These are phyloP conservation scores for Dorcus hopei DNA, from an alignment of 2,888 invertebrate genomes.

Conservation along the genomic window DNA sequence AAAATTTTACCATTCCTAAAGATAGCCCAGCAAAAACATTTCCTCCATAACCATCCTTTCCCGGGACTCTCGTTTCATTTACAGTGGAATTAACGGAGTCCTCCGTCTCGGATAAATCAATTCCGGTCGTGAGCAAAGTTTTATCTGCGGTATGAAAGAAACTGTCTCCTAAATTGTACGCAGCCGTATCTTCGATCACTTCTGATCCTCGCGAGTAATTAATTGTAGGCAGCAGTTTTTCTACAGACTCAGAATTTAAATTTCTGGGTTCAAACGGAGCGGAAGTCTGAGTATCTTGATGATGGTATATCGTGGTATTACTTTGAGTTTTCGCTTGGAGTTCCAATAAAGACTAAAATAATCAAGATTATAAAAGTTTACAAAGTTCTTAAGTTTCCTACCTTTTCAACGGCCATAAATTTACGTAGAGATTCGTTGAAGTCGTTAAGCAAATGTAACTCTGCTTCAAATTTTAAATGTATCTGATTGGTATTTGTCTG, in stretches of 20 bases:
- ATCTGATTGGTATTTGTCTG: slow-evolving; percentile 51
- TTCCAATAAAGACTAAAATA: slow-evolving; percentile 28
- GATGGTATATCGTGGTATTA: slow-evolving; percentile 24
- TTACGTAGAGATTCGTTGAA: slow-evolving; percentile 59
- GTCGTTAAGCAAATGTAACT: slow-evolving; percentile 59
- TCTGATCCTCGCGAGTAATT: slow-evolving; percentile 40
- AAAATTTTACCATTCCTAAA: slow-evolving; percentile 39
- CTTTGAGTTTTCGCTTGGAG: slow-evolving; percentile 23
- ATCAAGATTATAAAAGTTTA: neutral
- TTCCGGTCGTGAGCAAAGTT: slow-evolving; percentile 17
- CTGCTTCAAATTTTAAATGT: slow-evolving; percentile 59
- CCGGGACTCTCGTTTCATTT: slow-evolving; percentile 11
- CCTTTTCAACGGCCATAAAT: slow-evolving; percentile 56
- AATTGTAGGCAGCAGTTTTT: slow-evolving; percentile 25
- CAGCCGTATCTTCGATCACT: too few relatives aligned
- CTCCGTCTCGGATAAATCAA: slow-evolving; percentile 24
- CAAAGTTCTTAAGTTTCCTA: slow-evolving; percentile 15
- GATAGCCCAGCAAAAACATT: slow-evolving; percentile 38
- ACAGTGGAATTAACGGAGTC: slow-evolving; percentile 17
- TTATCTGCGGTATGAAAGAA: slow-evolving; percentile 14
- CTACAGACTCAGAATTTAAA: neutral
- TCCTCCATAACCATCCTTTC: slow-evolving; percentile 9
- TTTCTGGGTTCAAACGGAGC: slow-evolving; percentile 4
- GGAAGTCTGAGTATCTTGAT: slow-evolving; percentile 41
- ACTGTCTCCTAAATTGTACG: slow-evolving; percentile 13